These are phyloP conservation scores for Asbolus verrucosus DNA, from an alignment of 1,140 invertebrate genomes.

Conservation along the genomic window DNA sequence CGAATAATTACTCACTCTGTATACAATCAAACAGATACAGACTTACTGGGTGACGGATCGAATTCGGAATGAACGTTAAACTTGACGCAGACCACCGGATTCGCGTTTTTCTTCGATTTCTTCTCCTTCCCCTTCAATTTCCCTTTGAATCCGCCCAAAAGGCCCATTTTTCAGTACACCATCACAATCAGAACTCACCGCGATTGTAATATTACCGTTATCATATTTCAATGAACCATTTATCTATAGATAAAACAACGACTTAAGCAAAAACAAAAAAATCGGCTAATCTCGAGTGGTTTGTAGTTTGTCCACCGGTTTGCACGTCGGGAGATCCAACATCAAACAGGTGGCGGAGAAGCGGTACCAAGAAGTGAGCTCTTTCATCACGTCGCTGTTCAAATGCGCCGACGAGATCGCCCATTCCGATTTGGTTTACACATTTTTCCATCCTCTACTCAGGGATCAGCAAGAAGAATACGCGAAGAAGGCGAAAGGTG, in stretches of 20 bases:
- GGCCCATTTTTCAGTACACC: conserved; percentile 58
- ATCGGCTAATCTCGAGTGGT: conserved; percentile 57
- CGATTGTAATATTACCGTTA: background rate
- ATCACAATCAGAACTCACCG: background rate
- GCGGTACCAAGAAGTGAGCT: conserved; percentile 86
- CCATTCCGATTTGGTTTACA: conserved; percentile 96
- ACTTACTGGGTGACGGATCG: conserved; percentile 6
- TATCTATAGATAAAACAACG: conserved; percentile 20
- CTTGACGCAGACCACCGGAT: conserved; percentile 59
- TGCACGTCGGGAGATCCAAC: conserved; percentile 91
- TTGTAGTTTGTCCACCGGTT: conserved; percentile 77
- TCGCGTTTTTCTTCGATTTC: conserved; percentile 54
- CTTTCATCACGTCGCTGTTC: conserved; percentile 89
- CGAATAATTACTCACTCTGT: too few relatives aligned
- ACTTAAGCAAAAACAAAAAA: too few relatives aligned
- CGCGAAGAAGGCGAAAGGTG: conserved; percentile 75
- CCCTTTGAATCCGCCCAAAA: conserved; percentile 66
- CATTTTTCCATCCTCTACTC: conserved; percentile 96
- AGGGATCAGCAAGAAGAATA: conserved; percentile 85
- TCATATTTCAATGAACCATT: too few relatives aligned
- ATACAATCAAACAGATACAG: too few relatives aligned
- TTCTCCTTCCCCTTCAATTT: conserved; percentile 62
- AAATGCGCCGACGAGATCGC: conserved; percentile 91
- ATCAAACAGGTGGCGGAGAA: conserved; percentile 94
- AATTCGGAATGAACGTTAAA: conserved; percentile 46